These are phyloP conservation scores for Halichoeres trimaculatus DNA, from an alignment of 2,113 vertebrate species.

Conservation along the genomic window DNA sequence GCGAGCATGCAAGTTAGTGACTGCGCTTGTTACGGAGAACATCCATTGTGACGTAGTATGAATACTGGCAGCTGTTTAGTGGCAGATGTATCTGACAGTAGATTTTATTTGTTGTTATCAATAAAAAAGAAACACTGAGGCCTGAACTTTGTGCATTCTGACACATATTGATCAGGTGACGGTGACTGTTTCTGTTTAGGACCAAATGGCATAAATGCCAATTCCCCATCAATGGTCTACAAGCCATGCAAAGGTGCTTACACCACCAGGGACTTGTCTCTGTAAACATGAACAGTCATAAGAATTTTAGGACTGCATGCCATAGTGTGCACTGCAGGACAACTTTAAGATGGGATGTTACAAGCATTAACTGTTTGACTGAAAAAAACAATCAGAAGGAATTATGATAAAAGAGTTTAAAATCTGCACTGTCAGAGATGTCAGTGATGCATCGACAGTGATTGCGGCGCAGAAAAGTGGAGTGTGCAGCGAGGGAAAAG, in stretches of 20 bases:
- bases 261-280: constrained; percentile 41
- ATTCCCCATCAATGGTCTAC: constrained; percentile 67
- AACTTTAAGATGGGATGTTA: constrained; percentile 30
- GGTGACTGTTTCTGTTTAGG: constrained; percentile 64
- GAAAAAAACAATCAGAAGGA: background rate
- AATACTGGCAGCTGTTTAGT: constrained; percentile 61
- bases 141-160: constrained; percentile 49
- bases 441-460: constrained; percentile 37
- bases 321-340: constrained; percentile 16
- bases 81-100: constrained; percentile 41
- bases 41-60: constrained; percentile 57
- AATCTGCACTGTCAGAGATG: constrained; percentile 50
- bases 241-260: constrained; percentile 34
- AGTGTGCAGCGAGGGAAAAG: constrained; percentile 40
- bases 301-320: constrained; percentile 18
- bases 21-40: constrained; percentile 53
- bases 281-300: constrained; percentile 42
- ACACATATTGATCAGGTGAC: constrained; percentile 50
- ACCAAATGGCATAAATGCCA: constrained; percentile 74
- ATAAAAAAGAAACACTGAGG: constrained; percentile 45
- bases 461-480: constrained; percentile 60
- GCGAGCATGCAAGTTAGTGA: constrained; percentile 21
- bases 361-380: background rate
- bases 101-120: constrained; percentile 26
- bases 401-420: constrained; percentile 11